Conservation (phyloP, 2,888 invertebrate genomes). For the Reticulitermes lucifugus region DNA sequence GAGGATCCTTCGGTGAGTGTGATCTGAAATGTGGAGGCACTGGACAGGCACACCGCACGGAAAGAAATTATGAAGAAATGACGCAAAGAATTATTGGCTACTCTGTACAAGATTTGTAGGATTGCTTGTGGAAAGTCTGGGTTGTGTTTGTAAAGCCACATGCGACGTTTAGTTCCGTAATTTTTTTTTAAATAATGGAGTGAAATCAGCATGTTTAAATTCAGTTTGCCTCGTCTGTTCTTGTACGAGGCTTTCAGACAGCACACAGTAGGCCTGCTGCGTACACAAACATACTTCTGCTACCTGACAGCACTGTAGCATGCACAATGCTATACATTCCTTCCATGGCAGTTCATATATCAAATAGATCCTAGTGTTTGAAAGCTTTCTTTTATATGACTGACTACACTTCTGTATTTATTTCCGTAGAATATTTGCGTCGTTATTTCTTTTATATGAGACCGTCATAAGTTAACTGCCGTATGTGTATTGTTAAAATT, state of each 20-base stretch:
- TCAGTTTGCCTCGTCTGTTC: neutral
- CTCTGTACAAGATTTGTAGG: neutral
- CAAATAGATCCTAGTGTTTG: neutral
- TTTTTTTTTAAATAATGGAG: neutral
- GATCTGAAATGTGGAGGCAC: no score
- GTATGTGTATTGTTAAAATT: neutral
- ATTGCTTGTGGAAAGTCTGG: neutral
- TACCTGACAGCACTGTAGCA: neutral
- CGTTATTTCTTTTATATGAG: neutral
- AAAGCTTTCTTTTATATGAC: neutral
- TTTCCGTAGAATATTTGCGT: neutral
- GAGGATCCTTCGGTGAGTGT: no score
- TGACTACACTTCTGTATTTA: neutral
- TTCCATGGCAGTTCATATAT: neutral
- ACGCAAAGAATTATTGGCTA: no score
- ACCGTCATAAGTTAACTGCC: neutral
- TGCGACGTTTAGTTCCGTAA: no score
- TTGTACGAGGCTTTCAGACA: neutral
- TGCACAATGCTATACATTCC: neutral
- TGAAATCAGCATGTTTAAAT: neutral
- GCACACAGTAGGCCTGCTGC: neutral
- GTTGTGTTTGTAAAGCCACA: no score
- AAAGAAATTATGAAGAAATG: no score
- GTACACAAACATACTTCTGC: neutral
- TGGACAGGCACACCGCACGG: no score